phyloP scores from a whole-genome alignment of 2,113 vertebrate genomes.

The Vanacampus margaritifer region DNA sequence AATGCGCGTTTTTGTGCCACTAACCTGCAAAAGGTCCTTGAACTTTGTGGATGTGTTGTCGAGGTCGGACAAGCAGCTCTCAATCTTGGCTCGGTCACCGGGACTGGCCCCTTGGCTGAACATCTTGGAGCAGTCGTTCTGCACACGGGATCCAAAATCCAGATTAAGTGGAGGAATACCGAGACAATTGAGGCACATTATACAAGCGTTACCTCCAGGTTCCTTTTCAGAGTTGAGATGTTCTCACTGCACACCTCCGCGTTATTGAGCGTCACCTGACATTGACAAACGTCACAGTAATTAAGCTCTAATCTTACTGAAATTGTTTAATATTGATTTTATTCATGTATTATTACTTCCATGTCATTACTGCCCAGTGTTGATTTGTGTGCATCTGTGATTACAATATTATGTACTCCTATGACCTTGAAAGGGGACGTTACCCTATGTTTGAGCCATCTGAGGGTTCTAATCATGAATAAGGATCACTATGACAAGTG shows the following conservation, averaged over 20 bases:
- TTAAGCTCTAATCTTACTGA: not conserved
- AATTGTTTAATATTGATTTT: not conserved
- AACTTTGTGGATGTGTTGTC: slow-evolving; percentile 90
- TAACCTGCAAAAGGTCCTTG: slow-evolving; percentile 92
- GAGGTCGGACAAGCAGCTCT: slow-evolving; percentile 93
- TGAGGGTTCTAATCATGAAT: too few species aligned
- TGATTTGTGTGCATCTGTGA: too few species aligned
- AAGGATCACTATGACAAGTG: too few species aligned
- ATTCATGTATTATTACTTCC: too few species aligned
- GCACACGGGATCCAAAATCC: slow-evolving; percentile 9
- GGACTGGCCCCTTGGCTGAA: slow-evolving; percentile 82
- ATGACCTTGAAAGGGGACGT: too few species aligned
- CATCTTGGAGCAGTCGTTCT: slow-evolving; percentile 93
- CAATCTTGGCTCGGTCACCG: slow-evolving; percentile 91
- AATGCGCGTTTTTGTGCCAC: not conserved
- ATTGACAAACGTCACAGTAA: not conserved
- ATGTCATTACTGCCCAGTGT: too few species aligned
- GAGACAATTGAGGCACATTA: not conserved
- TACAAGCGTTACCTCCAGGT: slow-evolving; percentile 81
- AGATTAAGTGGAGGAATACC: not conserved
- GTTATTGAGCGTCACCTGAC: slow-evolving; percentile 92
- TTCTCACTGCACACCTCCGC: slow-evolving; percentile 96
- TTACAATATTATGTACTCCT: too few species aligned
- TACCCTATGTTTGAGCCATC: too few species aligned
- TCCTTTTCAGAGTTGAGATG: slow-evolving; percentile 94